phyloP scores from a whole-genome alignment of 2,113 vertebrate species.

The Ceratotherium simum region DNA sequence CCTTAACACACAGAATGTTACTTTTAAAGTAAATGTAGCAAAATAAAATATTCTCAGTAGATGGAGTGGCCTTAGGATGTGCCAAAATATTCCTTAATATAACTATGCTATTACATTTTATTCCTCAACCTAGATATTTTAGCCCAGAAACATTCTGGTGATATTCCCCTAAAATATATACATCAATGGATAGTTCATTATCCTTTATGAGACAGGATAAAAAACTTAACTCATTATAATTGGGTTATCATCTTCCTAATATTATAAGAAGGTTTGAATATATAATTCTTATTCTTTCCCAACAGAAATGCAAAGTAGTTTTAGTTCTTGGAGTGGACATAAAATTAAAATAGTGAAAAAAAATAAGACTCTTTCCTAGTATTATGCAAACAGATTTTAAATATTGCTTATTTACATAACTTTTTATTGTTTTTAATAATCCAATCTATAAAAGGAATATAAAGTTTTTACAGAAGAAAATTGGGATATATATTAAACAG shows the following conservation, averaged over 20 bases:
- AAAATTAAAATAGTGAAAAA: constrained; percentile 64
- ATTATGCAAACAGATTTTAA: constrained; percentile 59
- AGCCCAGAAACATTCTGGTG: constrained; percentile 14
- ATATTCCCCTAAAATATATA: background rate
- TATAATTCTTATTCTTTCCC: constrained; percentile 36
- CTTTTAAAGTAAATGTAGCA: constrained; percentile 54
- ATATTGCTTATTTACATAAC: constrained; percentile 39
- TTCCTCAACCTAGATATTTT: constrained; percentile 60
- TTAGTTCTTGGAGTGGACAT: constrained; percentile 54
- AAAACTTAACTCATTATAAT: constrained; percentile 53
- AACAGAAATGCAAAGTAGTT: constrained; percentile 47
- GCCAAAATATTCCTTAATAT: constrained; percentile 1
- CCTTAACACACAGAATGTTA: background rate
- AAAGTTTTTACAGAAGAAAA: constrained; percentile 44
- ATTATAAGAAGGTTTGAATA: constrained; percentile 23
- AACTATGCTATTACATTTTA: background rate
- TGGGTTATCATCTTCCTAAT: constrained; percentile 35
- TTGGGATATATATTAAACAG: background rate
- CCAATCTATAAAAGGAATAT: constrained; percentile 27
- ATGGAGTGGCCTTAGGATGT: constrained; percentile 13
- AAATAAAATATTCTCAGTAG: constrained; percentile 64
- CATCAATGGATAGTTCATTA: background rate
- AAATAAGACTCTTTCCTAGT: constrained; percentile 19
- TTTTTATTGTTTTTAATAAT: constrained; percentile 40
- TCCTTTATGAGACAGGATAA: constrained; percentile 43